Percentiles rank a stretch among this genome's conserved stretches.
Conservation (phyloP, 2,888 invertebrate genomes). For the Xanthia togata region DNA sequence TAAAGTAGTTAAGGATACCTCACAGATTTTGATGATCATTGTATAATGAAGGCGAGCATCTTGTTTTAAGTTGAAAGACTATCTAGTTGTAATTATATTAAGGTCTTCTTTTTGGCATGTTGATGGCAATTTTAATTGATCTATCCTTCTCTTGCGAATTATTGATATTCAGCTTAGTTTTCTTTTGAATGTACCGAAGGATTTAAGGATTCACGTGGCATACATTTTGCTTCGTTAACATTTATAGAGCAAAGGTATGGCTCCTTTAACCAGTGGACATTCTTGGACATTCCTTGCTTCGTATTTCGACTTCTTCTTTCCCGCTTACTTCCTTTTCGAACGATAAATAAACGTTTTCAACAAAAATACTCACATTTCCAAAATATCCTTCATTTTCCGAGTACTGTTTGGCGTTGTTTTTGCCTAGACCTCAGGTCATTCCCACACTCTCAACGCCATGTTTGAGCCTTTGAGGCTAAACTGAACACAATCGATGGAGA, state of each 20-base stretch:
- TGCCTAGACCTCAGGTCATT: conserved; percentile 58
- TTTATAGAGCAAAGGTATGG: not conserved
- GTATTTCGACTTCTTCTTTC: conserved; percentile 9
- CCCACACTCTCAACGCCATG: conserved; percentile 65
- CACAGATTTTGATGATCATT: not conserved
- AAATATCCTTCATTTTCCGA: conserved; percentile 64
- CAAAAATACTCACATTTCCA: conserved; percentile 59
- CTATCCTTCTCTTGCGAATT: not conserved
- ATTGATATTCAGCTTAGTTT: not conserved
- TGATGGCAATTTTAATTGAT: too few relatives aligned
- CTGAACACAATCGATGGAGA: conserved; percentile 65
- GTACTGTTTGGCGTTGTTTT: conserved; percentile 60
- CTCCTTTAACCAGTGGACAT: not conserved
- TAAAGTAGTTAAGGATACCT: too few relatives aligned
- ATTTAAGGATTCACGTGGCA: not conserved
- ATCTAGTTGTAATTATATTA: not conserved
- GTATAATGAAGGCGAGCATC: not conserved
- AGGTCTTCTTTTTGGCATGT: not conserved
- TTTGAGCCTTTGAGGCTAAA: conserved; percentile 66
- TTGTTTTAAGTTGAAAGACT: not conserved
- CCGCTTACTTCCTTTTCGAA: conserved; percentile 26
- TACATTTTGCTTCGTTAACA: not conserved
- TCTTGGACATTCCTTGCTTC: not conserved
- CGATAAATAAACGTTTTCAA: conserved; percentile 34
- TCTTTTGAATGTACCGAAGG: not conserved